Conservation (phyloP, 2,797 vertebrate genomes). For the Poeciliopsis gracilis region DNA sequence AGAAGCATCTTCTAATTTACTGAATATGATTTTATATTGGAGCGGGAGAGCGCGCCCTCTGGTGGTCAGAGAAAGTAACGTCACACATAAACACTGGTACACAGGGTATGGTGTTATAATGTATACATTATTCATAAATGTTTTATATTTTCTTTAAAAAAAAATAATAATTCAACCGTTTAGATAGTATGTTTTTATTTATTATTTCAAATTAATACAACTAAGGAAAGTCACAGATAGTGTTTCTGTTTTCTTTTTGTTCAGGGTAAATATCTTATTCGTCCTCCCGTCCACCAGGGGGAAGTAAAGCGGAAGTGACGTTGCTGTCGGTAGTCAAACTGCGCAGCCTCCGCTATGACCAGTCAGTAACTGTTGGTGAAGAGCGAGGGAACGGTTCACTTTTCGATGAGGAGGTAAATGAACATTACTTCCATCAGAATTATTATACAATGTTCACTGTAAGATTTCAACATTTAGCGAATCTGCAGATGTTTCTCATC, state of each 20-base stretch:
- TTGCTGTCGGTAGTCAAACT: background rate
- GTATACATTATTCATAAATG: background rate
- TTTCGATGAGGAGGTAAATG: background rate
- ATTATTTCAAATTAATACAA: background rate
- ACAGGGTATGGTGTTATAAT: background rate
- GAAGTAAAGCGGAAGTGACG: background rate
- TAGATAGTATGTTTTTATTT: background rate
- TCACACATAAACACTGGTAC: background rate
- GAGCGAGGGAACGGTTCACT: background rate
- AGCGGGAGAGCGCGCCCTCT: background rate
- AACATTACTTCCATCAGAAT: background rate
- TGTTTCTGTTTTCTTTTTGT: background rate
- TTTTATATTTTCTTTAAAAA: background rate
- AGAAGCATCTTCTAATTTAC: background rate
- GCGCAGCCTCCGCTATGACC: background rate
- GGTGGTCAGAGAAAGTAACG: background rate
- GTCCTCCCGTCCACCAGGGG: slow-evolving; percentile 2
- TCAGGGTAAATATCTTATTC: background rate
- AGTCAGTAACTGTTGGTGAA: background rate
- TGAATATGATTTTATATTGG: background rate
- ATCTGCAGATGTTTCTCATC: background rate
- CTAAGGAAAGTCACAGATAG: background rate
- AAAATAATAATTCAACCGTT: background rate
- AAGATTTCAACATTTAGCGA: background rate
- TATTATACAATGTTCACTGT: background rate